These are phyloP conservation scores for Dunckerocampus dactyliophorus DNA, from an alignment of 2,113 vertebrate species.

Conservation along the genomic window DNA sequence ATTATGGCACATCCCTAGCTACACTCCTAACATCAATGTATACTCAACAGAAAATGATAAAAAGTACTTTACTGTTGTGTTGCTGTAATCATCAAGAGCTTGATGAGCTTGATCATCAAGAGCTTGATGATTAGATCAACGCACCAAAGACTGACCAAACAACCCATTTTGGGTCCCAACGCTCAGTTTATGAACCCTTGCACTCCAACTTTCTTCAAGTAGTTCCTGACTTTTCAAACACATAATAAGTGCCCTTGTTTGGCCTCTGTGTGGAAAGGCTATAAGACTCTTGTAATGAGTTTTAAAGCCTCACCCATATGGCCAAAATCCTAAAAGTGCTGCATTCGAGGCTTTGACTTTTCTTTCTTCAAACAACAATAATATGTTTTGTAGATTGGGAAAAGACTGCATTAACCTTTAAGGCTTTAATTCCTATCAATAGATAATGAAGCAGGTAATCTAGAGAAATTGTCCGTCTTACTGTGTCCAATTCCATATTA, in stretches of 20 bases:
- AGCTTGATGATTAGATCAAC: too few species aligned
- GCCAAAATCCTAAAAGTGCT: not conserved
- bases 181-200: too few species aligned
- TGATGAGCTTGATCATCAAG: too few species aligned
- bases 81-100: too few species aligned
- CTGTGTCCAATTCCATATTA: constrained; percentile 15
- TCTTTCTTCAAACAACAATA: not conserved
- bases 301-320: not conserved
- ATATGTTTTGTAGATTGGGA: not conserved
- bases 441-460: constrained; percentile 4
- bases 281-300: not conserved
- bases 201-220: not conserved
- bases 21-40: too few species aligned
- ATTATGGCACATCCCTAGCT: too few species aligned
- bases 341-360: not conserved
- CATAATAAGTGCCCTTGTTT: not conserved
- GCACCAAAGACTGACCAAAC: too few species aligned
- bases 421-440: constrained; percentile 11
- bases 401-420: constrained; percentile 9
- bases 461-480: constrained; percentile 4
- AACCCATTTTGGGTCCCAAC: too few species aligned
- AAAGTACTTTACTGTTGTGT: too few species aligned
- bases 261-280: not conserved
- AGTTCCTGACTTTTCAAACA: not conserved
- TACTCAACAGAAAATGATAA: too few species aligned